Conservation (phyloP, 2,888 invertebrate species). For the Drosophila tripunctata region DNA sequence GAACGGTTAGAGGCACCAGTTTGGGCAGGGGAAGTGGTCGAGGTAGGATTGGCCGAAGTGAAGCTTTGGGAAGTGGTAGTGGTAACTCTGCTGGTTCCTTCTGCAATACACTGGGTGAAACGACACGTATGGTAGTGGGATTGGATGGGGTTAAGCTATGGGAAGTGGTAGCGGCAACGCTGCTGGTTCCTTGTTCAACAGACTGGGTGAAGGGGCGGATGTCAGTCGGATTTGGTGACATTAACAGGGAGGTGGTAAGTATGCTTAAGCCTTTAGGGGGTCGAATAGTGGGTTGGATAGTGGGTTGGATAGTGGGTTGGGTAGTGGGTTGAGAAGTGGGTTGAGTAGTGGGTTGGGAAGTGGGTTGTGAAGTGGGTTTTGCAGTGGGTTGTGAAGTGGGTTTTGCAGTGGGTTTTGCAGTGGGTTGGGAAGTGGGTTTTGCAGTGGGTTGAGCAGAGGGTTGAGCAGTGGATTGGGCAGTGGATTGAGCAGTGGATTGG, state of each 20-base stretch:
- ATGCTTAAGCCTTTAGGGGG: neutral
- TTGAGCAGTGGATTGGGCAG: neutral
- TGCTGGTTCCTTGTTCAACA: neutral
- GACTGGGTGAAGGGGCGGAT: neutral
- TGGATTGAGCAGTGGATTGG: neutral
- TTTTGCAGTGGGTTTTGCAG: neutral
- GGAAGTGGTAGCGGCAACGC: neutral
- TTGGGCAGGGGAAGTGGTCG: slow-evolving; percentile 3
- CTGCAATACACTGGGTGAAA: neutral
- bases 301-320: neutral
- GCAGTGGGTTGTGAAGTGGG: neutral
- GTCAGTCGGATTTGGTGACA: neutral
- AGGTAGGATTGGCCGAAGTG: too few species aligned
- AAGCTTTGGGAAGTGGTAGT: neutral
- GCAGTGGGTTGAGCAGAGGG: too few species aligned
- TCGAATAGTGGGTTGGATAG: neutral
- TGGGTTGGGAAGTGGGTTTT: too few species aligned
- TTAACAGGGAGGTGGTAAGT: neutral
- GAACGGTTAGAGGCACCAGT: slow-evolving; percentile 8
- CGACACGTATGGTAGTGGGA: neutral
- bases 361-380: too few species aligned
- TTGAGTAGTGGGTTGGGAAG: too few species aligned
- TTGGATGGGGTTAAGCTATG: too few species aligned
- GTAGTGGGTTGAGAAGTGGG: too few species aligned
- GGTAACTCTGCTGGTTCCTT: neutral